A percentile compares a stretch with the other conserved stretches of the same genome.
Conservation (phyloP, 2,797 vertebrate species). For the Sciurus carolinensis region DNA sequence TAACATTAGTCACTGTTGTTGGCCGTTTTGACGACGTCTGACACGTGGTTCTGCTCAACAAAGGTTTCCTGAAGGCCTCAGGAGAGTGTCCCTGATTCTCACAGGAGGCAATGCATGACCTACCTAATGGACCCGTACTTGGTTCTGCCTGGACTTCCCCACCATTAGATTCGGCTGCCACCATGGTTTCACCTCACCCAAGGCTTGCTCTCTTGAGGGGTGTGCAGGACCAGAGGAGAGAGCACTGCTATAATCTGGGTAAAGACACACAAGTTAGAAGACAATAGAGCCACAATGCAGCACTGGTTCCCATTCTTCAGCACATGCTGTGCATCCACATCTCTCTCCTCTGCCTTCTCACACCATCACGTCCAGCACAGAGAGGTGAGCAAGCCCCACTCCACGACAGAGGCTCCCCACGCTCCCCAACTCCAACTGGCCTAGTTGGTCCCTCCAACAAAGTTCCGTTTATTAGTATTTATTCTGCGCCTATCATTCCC, state of each 20-base stretch:
- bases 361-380: neutral
- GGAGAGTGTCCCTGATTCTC: neutral
- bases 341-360: neutral
- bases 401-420: neutral
- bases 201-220: neutral
- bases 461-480: neutral
- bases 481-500: neutral
- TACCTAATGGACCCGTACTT: fast-evolving
- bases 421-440: neutral
- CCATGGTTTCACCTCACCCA: neutral
- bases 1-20: neutral
- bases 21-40: neutral
- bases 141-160: neutral
- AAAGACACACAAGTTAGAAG: neutral
- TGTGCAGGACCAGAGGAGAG: neutral
- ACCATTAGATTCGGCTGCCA: fast-evolving
- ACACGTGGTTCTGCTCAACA: neutral
- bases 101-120: neutral
- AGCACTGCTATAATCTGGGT: neutral
- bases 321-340: fast-evolving
- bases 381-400: neutral
- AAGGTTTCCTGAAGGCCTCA: neutral
- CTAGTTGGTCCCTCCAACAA: neutral
- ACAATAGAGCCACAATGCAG: fast-evolving
- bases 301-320: neutral